Conservation (phyloP, 2,113 vertebrate genomes). For the Brevimyrus niger region DNA sequence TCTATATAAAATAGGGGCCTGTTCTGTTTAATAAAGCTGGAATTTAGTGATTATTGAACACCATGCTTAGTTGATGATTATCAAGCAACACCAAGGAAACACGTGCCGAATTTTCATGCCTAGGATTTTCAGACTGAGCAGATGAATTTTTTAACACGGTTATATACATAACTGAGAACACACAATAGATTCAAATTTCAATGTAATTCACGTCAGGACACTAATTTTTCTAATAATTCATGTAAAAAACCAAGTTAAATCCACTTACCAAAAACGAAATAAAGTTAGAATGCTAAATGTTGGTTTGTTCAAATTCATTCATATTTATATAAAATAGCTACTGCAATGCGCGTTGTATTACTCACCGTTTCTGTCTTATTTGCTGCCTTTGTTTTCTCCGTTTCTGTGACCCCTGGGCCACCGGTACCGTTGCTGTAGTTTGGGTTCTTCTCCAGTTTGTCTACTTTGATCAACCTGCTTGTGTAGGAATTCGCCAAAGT, state of each 20-base stretch:
- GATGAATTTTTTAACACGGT: background rate
- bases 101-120: background rate
- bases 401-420: slow-evolving; percentile 53
- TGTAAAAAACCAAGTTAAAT: background rate
- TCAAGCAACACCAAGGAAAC: background rate
- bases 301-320: background rate
- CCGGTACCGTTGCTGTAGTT: slow-evolving; percentile 49
- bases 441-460: slow-evolving; percentile 75
- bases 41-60: background rate
- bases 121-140: background rate
- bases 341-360: background rate
- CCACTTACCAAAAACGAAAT: background rate
- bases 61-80: background rate
- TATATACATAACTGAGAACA: background rate
- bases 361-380: slow-evolving; percentile 77
- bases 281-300: background rate
- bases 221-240: background rate
- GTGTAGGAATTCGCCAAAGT: slow-evolving; percentile 76
- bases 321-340: background rate
- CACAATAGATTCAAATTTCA: background rate
- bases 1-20: background rate
- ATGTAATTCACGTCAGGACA: background rate
- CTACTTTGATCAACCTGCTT: slow-evolving; percentile 91
- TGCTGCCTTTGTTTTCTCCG: slow-evolving; percentile 58
- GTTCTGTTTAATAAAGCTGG: background rate